These are phyloP conservation scores for Tachuris rubrigastra DNA, from an alignment of 2,113 vertebrate genomes.

Conservation along the genomic window DNA sequence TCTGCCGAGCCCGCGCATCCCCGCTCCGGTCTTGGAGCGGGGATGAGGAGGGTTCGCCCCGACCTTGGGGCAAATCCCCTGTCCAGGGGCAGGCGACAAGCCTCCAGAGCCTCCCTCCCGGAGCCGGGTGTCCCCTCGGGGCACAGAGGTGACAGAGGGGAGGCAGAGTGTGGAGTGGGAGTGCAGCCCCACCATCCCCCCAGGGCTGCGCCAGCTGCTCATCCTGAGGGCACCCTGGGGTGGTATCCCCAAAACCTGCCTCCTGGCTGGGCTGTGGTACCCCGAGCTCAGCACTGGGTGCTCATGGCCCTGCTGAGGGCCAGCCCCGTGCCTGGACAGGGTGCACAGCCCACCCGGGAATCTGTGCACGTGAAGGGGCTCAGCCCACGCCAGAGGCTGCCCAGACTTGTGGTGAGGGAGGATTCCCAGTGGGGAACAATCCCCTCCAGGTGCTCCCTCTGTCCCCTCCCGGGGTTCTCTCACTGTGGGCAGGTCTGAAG, in stretches of 20 bases:
- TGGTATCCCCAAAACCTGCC: neutral
- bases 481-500: accelerated
- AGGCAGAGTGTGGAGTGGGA: neutral
- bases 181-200: neutral
- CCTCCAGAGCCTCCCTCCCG: neutral
- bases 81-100: neutral
- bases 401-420: neutral
- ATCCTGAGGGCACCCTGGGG: neutral
- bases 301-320: neutral
- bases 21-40: neutral
- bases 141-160: neutral
- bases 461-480: accelerated
- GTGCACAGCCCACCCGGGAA: neutral
- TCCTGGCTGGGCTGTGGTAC: neutral
- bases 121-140: neutral
- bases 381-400: neutral
- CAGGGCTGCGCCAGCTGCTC: neutral
- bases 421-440: neutral
- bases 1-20: neutral
- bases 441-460: neutral
- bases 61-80: neutral
- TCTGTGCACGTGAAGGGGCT: neutral
- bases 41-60: neutral
- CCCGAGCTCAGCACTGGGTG: neutral
- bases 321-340: accelerated